Base-by-base conservation (phyloP, 2,888 invertebrate genomes). In the Xestia c-nigrum region DNA sequence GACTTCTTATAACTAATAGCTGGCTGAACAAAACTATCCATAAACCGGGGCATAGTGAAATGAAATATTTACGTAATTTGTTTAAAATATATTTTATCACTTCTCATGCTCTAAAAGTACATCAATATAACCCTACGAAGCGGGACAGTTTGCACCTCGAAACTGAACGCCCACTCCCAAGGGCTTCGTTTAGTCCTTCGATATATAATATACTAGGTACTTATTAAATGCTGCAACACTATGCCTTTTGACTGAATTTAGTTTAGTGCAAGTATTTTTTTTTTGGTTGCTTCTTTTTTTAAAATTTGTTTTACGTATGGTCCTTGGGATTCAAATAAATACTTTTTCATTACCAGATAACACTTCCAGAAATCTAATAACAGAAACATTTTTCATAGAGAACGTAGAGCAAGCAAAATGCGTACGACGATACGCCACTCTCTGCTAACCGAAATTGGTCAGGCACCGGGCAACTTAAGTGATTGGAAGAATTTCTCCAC, bases 381-480 rank as follows among this genome's bases (percentile, higher is more conserved):
- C 43, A 80, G 40, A 64, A 64, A 63, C 70, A 74, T 61, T 76
- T 65, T 79, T 80, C 65, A 66, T 63, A 71, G 47, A 71, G 57
- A 72, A 64, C 67, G 78, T 69, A 81, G 72, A 21, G 72, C 72
- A 71, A 87, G 80, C 73, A 81, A 80, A 80, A 85, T 85, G 80
- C 80, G 85, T 85, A 78, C 80, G 73, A 76, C 78, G 73, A 75
- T 76, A 83, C 76, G 80, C 79, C 70, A 78, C 72, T 84, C 80
- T 77, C 71, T 84, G 84, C 78, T 86, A 76, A 73, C 78, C 77
- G 78, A 85, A 84, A 86, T 83, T 82, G 83, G 78, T 82, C 86
- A 87, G 87, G 81, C 76, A 80, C 82, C 61, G 81, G 72, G 52
- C 74, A 73, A 79, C 75, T 72, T 87, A 87, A 86, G 86, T 87